Conservation (phyloP, 2,888 invertebrate genomes). For the Heteromyza rotundicornis region DNA sequence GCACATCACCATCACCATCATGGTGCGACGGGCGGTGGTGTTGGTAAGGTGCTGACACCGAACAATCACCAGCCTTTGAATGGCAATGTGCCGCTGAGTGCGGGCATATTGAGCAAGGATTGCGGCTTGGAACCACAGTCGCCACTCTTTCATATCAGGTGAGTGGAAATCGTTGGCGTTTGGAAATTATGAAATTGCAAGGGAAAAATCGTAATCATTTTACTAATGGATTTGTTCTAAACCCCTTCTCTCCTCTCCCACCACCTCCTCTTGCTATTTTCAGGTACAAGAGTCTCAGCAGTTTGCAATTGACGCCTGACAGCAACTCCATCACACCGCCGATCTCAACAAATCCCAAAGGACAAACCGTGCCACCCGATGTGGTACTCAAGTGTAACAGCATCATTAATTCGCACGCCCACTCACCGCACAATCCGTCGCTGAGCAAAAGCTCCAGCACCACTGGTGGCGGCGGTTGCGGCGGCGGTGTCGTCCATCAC, state of each 20-base stretch:
- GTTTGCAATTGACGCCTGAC: slow-evolving; percentile 62
- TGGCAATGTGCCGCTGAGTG: slow-evolving; percentile 69
- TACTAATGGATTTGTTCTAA: too few species aligned
- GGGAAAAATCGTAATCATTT: too few species aligned
- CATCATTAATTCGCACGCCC: slow-evolving; percentile 40
- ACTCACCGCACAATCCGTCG: slow-evolving; percentile 28
- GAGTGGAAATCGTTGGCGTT: slow-evolving; percentile 21
- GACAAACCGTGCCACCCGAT: slow-evolving; percentile 50
- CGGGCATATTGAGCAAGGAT: slow-evolving; percentile 46
- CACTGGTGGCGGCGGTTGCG: slow-evolving; percentile 48
- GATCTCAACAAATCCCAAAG: slow-evolving; percentile 62
- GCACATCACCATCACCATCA: slow-evolving; percentile 35
- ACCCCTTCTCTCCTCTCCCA: too few species aligned
- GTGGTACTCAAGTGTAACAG: slow-evolving; percentile 57
- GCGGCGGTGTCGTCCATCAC: slow-evolving; percentile 36
- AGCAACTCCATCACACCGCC: slow-evolving; percentile 59
- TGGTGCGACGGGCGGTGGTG: not conserved
- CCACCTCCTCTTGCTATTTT: too few species aligned
- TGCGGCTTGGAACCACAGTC: slow-evolving; percentile 62
- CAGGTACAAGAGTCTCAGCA: slow-evolving; percentile 63
- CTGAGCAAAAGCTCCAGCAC: slow-evolving; percentile 54
- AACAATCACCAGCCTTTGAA: slow-evolving; percentile 49
- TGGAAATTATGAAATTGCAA: too few species aligned
- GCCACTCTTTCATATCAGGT: slow-evolving; percentile 63
- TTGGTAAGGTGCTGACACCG: slow-evolving; percentile 53